phyloP scores from a whole-genome alignment of 2,113 vertebrate genomes.

The Lampris incognitus region DNA sequence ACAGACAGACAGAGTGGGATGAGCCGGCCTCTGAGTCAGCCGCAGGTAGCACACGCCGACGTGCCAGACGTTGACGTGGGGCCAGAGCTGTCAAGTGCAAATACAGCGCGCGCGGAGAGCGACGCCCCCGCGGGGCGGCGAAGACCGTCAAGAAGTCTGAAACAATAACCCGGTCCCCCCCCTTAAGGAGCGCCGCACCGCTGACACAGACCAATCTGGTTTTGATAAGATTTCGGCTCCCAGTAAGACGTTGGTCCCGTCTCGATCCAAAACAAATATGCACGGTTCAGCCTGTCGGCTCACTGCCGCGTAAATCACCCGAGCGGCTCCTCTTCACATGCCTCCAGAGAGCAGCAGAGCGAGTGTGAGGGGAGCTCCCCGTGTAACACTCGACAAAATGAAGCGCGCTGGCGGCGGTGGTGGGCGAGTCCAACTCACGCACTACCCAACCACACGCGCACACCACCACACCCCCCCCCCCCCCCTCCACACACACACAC shows the following conservation, averaged over 20 bases:
- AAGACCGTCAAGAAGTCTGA: constrained; percentile 16
- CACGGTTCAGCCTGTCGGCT: constrained; percentile 51
- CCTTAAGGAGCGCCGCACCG: not conserved
- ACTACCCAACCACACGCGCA: not conserved
- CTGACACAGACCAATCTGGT: not conserved
- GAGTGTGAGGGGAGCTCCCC: constrained; percentile 7
- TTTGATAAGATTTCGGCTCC: not conserved
- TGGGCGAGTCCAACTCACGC: constrained; percentile 13
- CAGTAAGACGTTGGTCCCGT: constrained; percentile 27
- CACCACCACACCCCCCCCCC: not conserved
- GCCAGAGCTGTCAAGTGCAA: constrained; percentile 68
- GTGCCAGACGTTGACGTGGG: constrained; percentile 47
- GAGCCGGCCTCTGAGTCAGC: constrained; percentile 71
- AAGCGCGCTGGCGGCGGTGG: constrained; percentile 1
- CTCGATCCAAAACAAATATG: constrained; percentile 27
- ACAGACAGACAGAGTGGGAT: constrained; percentile 56
- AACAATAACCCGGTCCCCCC: constrained; percentile 3
- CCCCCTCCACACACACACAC: not conserved
- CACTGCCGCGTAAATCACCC: constrained; percentile 9
- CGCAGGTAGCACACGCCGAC: constrained; percentile 59
- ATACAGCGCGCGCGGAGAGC: constrained; percentile 26
- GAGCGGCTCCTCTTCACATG: constrained; percentile 42
- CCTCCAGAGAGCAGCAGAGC: constrained; percentile 7
- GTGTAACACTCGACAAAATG: constrained; percentile 18
- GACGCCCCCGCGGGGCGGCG: constrained; percentile 8